Base-by-base conservation (phyloP, 1,140 invertebrate species). In the Lepidurus couesii region DNA sequence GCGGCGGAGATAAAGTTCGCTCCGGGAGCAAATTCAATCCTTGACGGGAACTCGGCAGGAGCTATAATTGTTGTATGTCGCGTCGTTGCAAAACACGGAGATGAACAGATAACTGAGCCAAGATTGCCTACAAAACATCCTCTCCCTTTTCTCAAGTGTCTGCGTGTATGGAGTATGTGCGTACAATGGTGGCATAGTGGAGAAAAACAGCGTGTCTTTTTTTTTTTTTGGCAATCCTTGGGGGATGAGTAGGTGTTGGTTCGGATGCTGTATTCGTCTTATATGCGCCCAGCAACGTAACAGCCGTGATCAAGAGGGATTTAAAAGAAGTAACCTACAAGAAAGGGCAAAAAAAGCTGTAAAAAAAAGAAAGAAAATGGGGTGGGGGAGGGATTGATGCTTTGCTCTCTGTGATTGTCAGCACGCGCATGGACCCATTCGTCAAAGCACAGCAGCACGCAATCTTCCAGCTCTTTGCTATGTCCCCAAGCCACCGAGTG, bases 51-150 rank as follows among this genome's bases (percentile, higher is more conserved):
- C 53, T 65, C 53, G 53, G 53, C 53, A 65, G 53, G 53, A 65
- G 53, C 21, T 65, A 65, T n/a, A n/a, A 65, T 65, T 21, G 9
- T 65, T 65, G 53, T 65, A 21, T 65, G n/a, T 21, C 3, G 11
- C 13, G 53, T 65, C 53, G 53, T 65, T 65, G 53, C 53, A 7
- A 65, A 65, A 65, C 53, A 65, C 53, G 53, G 21, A 21, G 53
- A 65, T 65, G 53, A 65, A 65, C 53, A 65, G 53, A 65, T 65
- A 65, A 65, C 53, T 65, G 53, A 65, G 53, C 53, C n/a, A 65
- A 65, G 53, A 65, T 65, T 65, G 53, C 53, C 53, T 65, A 65
- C 16, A 65, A 65, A 65, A 65, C 53, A 65, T 21, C 53, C 53
- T 65, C 53, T 65, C 53, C 21, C 13, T 65, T 65, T 65, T 65